Evolutionary conservation across 2,888 invertebrate genomes (phyloP), one percentile per base, ranked within the genome.

Genomic region (Melipona beecheii): DNA sequence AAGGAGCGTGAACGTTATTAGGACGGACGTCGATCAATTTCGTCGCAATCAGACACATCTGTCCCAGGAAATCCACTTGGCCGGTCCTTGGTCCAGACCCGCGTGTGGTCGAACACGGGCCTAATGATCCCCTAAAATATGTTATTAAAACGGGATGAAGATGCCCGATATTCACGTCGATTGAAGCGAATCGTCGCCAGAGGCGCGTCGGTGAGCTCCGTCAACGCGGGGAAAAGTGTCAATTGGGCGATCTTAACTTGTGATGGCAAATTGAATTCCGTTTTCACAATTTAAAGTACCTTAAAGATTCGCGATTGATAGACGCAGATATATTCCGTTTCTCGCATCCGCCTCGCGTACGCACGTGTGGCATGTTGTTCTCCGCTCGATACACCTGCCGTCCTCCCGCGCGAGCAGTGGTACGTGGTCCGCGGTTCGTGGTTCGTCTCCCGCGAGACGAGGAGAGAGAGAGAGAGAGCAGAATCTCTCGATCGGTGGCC

Each of bases 91-190:
- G 27, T 27, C 27, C 69, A 74, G 54, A 19, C 87, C 87, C 77
- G 75, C 85, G 91, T 90, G 90, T 89, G 91, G 89, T 86, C 91
- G 84, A 62, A 58, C 43, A 64, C 69, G 65, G 49, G 0, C 78
- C 80, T 88, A 91, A 91, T 87, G 78, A 86, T 76, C 81, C 76
- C 71, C 84, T 89, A 89, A 91, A 91, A 90, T 89, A 85, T 87
- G 81, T 91, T 87, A 89, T 92, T 91, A 90, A 83, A 66, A 49
- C 58, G 79, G 74, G 84, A 84, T 81, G 66, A 65, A 85, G 68
- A 80, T 71, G 68, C 49, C 60, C 58, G 79, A 86, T 81, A 79
- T 36, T 79, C 65, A 73, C 69, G 77, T 70, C 68, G 81, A 84
- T 84, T 73, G 82, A 82, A 80, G 72, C 43, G 52, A 75, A 78